A percentile compares a stretch with the other conserved stretches of the same genome.
phyloP scores from a whole-genome alignment of 2,797 vertebrate genomes.

The Chaunax sp. region DNA sequence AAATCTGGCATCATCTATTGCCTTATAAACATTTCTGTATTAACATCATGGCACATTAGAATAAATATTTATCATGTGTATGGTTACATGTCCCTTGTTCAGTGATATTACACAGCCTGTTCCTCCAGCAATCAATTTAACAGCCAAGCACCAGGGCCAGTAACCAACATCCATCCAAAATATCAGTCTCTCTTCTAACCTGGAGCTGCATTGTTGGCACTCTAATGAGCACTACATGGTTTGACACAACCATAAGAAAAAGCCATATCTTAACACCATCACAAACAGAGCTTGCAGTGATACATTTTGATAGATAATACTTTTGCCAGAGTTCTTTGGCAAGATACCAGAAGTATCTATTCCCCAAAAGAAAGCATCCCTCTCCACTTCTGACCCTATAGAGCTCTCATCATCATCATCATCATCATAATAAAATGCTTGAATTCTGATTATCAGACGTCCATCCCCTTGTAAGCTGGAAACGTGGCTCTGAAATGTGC shows the following conservation, averaged over 20 bases:
- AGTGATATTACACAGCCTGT: constrained; percentile 25
- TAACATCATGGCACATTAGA: constrained; percentile 18
- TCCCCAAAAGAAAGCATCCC: constrained; percentile 34
- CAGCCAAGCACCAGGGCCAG: constrained; percentile 21
- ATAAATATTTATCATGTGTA: constrained; percentile 25
- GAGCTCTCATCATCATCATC: too few species aligned
- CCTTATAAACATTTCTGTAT: constrained; percentile 3
- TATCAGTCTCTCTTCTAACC: constrained; percentile 34
- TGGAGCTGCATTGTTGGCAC: constrained; percentile 29
- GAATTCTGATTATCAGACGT: too few species aligned
- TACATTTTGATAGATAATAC: constrained; percentile 42
- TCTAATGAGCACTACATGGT: constrained; percentile 26
- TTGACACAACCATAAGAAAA: constrained; percentile 32
- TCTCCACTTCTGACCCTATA: constrained; percentile 22
- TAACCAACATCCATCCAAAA: constrained; percentile 38
- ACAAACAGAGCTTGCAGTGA: constrained; percentile 14
- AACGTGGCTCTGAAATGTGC: too few species aligned
- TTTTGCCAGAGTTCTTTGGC: constrained; percentile 47
- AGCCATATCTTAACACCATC: constrained; percentile 6
- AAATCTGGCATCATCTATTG: constrained; percentile 12
- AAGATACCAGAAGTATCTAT: constrained; percentile 37
- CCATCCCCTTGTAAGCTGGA: too few species aligned
- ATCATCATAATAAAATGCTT: too few species aligned
- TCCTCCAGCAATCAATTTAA: constrained; percentile 18
- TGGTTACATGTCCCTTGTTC: constrained; percentile 17